Conservation (phyloP, 2,888 invertebrate species). For the Drosophila antonietae region DNA sequence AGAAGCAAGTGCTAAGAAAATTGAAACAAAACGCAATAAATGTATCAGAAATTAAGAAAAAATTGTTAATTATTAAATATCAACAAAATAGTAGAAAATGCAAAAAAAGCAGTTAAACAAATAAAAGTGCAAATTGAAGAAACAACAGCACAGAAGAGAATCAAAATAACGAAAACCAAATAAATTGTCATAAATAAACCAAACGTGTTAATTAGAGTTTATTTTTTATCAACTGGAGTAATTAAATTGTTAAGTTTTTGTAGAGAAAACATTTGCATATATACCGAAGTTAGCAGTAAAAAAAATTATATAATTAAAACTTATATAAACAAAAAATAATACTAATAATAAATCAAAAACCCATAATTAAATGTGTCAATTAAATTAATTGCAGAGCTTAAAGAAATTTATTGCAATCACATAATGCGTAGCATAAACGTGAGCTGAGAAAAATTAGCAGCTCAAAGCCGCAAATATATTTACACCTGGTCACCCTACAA, state of each 20-base stretch:
- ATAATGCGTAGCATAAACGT: conserved; percentile 30
- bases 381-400: conserved; percentile 19
- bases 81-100: conserved; percentile 40
- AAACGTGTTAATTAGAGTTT: conserved; percentile 50
- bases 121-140: conserved; percentile 49
- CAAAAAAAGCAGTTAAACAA: conserved; percentile 4
- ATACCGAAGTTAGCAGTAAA: background rate
- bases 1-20: conserved; percentile 15
- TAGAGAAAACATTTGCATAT: conserved; percentile 1
- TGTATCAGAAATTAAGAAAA: conserved; percentile 19
- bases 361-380: conserved; percentile 12
- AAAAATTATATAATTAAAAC: conserved; percentile 31
- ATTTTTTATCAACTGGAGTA: conserved; percentile 4
- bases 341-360: conserved; percentile 43
- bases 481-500: conserved; percentile 46
- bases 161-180: conserved; percentile 10
- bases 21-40: conserved; percentile 18
- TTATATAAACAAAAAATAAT: conserved; percentile 9
- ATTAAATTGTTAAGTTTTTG: conserved; percentile 19
- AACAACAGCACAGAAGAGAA: conserved; percentile 14
- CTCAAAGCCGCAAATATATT: background rate
- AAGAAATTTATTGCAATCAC: background rate
- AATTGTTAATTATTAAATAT: conserved; percentile 47
- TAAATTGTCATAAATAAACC: conserved; percentile 27
- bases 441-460: conserved; percentile 5